Conservation (phyloP, 2,888 invertebrate genomes). For the Drosophila neonasuta region DNA sequence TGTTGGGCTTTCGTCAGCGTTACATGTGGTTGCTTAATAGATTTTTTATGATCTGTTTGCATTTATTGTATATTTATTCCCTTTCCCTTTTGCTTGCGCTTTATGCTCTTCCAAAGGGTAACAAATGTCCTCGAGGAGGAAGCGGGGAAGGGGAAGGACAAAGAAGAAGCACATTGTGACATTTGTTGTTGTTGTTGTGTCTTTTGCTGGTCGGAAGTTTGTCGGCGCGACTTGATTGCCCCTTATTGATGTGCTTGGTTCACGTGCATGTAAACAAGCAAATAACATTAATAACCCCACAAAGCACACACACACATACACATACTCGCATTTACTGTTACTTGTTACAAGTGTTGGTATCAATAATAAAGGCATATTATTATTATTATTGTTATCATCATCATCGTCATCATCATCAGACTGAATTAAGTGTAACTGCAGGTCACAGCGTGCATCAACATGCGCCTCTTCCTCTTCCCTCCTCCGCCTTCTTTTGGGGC, state of each 20-base stretch:
- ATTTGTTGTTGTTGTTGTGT: constrained; percentile 18
- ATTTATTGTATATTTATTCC: constrained; percentile 47
- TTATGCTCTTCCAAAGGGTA: constrained; percentile 57
- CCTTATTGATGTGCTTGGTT: constrained; percentile 56
- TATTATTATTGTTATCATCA: constrained; percentile 42
- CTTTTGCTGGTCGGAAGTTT: constrained; percentile 10
- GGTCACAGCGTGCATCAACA: constrained; percentile 61
- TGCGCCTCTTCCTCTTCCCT: neutral
- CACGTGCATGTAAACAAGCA: constrained; percentile 68
- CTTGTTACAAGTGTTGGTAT: constrained; percentile 62
- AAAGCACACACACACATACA: constrained; percentile 6
- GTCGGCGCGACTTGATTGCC: neutral
- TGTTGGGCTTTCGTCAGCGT: constrained; percentile 47
- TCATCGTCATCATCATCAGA: constrained; percentile 24
- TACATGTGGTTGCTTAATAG: constrained; percentile 76
- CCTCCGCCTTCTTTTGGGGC: neutral
- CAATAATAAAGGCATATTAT: constrained; percentile 64
- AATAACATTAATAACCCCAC: constrained; percentile 65
- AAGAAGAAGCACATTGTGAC: constrained; percentile 9
- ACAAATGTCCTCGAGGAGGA: constrained; percentile 13
- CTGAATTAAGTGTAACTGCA: constrained; percentile 71
- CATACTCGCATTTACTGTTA: neutral
- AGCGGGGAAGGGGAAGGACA: neutral
- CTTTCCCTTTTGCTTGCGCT: constrained; percentile 12
- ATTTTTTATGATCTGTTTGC: constrained; percentile 77